Conservation (phyloP, 2,113 vertebrate species). For the Trematomus loennbergii region DNA sequence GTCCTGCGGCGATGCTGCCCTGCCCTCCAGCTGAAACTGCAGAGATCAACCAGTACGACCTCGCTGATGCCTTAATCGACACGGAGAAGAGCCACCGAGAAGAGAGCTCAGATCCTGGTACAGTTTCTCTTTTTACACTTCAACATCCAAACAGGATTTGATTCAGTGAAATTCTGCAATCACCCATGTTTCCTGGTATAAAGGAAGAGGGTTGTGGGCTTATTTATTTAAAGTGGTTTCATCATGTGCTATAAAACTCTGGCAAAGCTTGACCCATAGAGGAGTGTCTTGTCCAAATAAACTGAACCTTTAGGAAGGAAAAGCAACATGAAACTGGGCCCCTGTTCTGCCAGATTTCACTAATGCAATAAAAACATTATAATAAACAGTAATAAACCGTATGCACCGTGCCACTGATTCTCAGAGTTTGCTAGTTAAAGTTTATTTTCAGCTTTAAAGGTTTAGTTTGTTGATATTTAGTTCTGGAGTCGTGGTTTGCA, state of each 20-base stretch:
- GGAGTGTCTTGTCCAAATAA: neutral
- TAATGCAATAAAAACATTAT: too few species aligned
- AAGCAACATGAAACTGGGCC: neutral
- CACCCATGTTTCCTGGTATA: neutral
- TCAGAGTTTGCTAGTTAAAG: too few species aligned
- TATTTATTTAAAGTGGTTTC: neutral
- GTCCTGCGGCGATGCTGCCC: constrained; percentile 82
- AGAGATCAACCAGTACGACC: constrained; percentile 92
- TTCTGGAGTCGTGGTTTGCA: too few species aligned
- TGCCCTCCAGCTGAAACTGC: constrained; percentile 90
- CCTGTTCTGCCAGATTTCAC: neutral
- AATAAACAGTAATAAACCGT: too few species aligned
- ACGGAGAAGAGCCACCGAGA: constrained; percentile 84
- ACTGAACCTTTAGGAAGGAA: neutral
- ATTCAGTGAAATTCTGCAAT: neutral
- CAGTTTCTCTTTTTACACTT: neutral
- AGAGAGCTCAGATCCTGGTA: constrained; percentile 82
- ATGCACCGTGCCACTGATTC: neutral
- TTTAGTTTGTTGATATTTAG: too few species aligned
- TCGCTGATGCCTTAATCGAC: constrained; percentile 92
- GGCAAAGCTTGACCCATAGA: neutral
- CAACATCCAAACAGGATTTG: neutral
- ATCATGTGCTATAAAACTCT: neutral
- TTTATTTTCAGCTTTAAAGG: too few species aligned
- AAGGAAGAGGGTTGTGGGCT: neutral